Conservation (phyloP, 2,113 vertebrate genomes). For the Cryptotis parvus region DNA sequence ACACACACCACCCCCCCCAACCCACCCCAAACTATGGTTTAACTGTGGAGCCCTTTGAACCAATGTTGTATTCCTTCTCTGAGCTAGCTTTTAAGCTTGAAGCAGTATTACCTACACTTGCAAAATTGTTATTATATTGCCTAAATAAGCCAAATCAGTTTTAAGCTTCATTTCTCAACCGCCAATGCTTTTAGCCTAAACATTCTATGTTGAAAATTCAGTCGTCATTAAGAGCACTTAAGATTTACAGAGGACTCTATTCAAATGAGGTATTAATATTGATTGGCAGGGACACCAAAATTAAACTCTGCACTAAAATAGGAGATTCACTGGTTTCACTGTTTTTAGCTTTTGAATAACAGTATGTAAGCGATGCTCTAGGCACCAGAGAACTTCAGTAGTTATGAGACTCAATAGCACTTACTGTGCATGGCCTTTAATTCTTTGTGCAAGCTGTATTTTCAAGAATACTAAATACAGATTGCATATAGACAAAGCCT, state of each 20-base stretch:
- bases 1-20: too few species aligned
- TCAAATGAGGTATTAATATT: constrained; percentile 22
- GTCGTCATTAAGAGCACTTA: constrained; percentile 37
- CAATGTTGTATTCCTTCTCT: not conserved
- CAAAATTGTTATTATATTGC: constrained; percentile 18
- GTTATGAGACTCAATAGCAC: constrained; percentile 75
- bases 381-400: constrained; percentile 66
- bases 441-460: constrained; percentile 83
- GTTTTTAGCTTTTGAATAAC: constrained; percentile 74
- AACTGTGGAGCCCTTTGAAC: not conserved
- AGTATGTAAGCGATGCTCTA: constrained; percentile 70
- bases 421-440: constrained; percentile 74
- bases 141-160: constrained; percentile 25
- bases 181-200: constrained; percentile 52
- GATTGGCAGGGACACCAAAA: not conserved
- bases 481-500: constrained; percentile 88
- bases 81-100: constrained; percentile 16
- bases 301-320: not conserved
- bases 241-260: not conserved
- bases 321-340: constrained; percentile 15
- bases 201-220: not conserved
- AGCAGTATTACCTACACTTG: constrained; percentile 16
- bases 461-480: constrained; percentile 87
- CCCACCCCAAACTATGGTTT: not conserved
- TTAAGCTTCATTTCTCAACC: constrained; percentile 46